phyloP scores from a whole-genome alignment of 1,140 invertebrate genomes.

The Papilio polytes region DNA sequence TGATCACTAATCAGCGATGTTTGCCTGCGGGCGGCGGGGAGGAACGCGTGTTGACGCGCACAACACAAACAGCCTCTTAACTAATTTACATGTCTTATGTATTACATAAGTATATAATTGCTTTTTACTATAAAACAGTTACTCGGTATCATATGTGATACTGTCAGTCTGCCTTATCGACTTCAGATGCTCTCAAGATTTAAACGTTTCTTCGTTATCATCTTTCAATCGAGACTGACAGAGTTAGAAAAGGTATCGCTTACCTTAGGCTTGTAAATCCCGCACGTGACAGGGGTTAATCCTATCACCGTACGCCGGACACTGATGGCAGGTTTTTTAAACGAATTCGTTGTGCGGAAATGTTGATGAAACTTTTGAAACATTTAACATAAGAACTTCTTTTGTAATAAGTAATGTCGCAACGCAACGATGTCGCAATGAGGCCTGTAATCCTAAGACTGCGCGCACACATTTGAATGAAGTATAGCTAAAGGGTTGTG shows the following conservation, averaged over 20 bases:
- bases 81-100: background rate
- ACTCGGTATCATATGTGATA: background rate
- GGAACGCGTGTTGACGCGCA: background rate
- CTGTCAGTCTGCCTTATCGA: background rate
- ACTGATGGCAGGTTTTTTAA: constrained; percentile 2
- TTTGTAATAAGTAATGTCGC: no score
- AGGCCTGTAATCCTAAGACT: no score
- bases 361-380: background rate
- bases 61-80: background rate
- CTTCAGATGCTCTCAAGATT: background rate
- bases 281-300: constrained; percentile 21
- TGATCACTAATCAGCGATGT: constrained; percentile 20
- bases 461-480: no score
- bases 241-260: background rate
- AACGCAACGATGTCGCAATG: no score
- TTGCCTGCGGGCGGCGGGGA: background rate
- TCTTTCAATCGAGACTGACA: constrained; percentile 2
- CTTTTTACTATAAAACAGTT: background rate
- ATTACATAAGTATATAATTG: no score
- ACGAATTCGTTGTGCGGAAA: background rate
- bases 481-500: no score
- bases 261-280: background rate
- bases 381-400: background rate
- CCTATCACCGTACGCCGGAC: background rate
- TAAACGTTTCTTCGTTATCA: background rate